These are phyloP conservation scores for Phacellophora camtschatica DNA, from an alignment of 30 jellyfish, hydroid and myxozoan species.

Conservation along the genomic window DNA sequence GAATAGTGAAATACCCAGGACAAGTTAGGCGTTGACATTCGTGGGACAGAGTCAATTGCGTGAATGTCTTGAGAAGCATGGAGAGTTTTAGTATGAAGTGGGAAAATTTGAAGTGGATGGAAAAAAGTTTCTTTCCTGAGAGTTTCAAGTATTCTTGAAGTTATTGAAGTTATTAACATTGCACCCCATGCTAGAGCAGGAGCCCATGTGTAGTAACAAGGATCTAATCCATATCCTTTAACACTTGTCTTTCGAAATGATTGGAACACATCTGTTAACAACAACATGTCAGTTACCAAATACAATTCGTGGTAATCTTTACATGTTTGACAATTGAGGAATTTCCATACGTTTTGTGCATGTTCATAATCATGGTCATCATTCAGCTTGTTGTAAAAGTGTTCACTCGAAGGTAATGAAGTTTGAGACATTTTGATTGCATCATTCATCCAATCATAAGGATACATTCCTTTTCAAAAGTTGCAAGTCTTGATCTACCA, in stretches of 20 bases:
- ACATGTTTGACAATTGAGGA: background rate
- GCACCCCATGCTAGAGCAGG: background rate
- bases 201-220: background rate
- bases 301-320: slow-evolving; percentile 48
- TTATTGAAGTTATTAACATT: background rate
- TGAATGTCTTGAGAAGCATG: background rate
- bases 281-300: slow-evolving; percentile 21
- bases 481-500: too few species aligned
- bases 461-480: too few species aligned
- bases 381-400: slow-evolving; percentile 12
- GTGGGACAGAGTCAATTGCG: background rate
- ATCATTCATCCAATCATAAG: too few species aligned
- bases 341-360: slow-evolving; percentile 44
- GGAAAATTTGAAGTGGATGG: background rate
- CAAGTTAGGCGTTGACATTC: background rate
- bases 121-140: background rate
- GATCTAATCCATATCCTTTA: too few species aligned
- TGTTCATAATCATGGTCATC: slow-evolving; percentile 27
- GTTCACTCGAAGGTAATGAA: background rate
- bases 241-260: slow-evolving; percentile 24
- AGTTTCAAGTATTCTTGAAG: slow-evolving; percentile 10
- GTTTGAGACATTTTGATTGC: background rate
- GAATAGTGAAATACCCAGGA: background rate
- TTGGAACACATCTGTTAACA: slow-evolving; percentile 42
- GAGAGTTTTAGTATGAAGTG: background rate